A percentile compares a stretch with the other conserved stretches of the same genome.
These are phyloP conservation scores for Callyntrura guangdongensis DNA, from an alignment of 2,888 invertebrate species.

Conservation along the genomic window DNA sequence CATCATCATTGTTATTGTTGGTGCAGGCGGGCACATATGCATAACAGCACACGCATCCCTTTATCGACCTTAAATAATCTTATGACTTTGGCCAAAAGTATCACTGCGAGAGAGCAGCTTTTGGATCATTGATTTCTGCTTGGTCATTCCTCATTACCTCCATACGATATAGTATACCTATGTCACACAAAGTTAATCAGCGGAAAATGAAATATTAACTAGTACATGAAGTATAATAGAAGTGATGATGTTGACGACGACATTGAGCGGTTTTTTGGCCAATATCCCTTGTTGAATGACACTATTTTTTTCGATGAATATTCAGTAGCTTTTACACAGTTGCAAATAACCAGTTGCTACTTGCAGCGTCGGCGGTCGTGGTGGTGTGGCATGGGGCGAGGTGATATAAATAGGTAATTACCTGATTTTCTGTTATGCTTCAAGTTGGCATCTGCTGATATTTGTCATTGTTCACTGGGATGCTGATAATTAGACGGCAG, in stretches of 20 bases:
- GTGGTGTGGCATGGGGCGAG: background rate
- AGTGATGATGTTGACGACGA: background rate
- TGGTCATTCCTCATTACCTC: background rate
- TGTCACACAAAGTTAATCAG: background rate
- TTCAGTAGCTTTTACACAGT: background rate
- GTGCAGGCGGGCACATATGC: background rate
- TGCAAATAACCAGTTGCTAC: background rate
- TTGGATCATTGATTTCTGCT: background rate
- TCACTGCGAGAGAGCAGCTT: background rate
- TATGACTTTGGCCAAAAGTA: too few species aligned
- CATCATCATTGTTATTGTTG: background rate
- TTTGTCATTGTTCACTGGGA: too few species aligned
- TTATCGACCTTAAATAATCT: background rate
- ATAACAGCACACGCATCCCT: background rate
- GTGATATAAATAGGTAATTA: background rate
- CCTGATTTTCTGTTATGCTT: too few species aligned
- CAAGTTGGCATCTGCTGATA: too few species aligned
- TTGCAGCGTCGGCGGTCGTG: background rate
- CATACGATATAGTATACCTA: background rate
- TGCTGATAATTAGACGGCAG: too few species aligned
- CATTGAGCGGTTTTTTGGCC: background rate
- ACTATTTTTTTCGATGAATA: slow-evolving; percentile 8
- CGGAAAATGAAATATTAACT: background rate
- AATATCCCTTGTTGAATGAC: background rate
- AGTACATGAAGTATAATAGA: background rate